phyloP scores from a whole-genome alignment of 2,113 vertebrate genomes.

The Otocyon megalotis region DNA sequence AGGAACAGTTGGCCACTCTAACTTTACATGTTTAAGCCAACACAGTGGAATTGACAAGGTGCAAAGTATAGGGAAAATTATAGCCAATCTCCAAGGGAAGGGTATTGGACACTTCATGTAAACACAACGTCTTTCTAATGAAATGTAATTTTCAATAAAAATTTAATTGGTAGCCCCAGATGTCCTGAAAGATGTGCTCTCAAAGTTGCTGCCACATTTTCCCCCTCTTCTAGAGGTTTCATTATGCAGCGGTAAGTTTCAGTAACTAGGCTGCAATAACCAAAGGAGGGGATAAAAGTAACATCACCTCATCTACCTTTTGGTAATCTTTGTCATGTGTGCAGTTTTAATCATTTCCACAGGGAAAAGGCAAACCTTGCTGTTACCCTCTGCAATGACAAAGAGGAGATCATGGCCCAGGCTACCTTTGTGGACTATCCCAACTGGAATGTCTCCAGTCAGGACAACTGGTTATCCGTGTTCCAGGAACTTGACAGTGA shows the following conservation, averaged over 20 bases:
- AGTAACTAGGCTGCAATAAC: not conserved
- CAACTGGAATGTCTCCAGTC: constrained; percentile 88
- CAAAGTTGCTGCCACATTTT: not conserved
- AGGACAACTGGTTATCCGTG: constrained; percentile 90
- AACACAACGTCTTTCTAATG: not conserved
- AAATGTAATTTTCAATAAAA: not conserved
- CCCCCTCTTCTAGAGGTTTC: not conserved
- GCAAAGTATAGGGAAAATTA: not conserved
- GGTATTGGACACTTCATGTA: not conserved
- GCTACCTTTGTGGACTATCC: constrained; percentile 94
- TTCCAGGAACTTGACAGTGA: constrained; percentile 85
- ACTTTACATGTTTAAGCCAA: not conserved
- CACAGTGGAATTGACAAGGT: not conserved
- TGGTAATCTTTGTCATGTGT: constrained; percentile 39
- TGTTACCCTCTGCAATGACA: constrained; percentile 90
- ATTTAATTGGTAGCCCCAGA: not conserved
- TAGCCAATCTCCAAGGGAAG: not conserved
- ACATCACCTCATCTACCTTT: not conserved
- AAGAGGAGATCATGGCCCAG: constrained; percentile 90
- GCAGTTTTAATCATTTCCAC: constrained; percentile 70
- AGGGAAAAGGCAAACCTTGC: constrained; percentile 96
- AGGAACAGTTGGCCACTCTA: not conserved
- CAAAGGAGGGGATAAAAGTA: not conserved
- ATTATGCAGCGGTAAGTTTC: not conserved
- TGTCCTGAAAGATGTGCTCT: not conserved